A percentile compares a stretch with the other conserved stretches of the same genome.
These are phyloP conservation scores for Phaenicophaeus curvirostris DNA, from an alignment of 2,797 vertebrate genomes.

Conservation along the genomic window DNA sequence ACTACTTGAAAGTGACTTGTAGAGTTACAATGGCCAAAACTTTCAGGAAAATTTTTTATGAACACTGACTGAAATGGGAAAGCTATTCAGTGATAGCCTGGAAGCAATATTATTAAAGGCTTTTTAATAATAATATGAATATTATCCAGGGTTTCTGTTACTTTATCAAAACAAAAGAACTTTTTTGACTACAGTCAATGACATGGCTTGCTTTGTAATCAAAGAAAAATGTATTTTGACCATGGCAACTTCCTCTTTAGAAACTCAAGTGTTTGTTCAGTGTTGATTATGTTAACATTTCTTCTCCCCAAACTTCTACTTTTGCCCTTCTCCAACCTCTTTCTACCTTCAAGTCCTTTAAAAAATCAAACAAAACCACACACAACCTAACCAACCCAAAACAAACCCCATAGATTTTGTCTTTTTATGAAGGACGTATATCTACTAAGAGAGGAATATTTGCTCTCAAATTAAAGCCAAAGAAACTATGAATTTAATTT, in stretches of 20 bases:
- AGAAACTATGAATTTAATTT: not conserved
- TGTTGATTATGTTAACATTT: not conserved
- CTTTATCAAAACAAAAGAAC: not conserved
- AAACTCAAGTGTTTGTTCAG: not conserved
- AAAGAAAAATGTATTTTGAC: not conserved
- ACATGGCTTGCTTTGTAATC: not conserved
- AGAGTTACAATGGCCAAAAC: not conserved
- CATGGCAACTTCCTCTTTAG: not conserved
- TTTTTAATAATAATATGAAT: not conserved
- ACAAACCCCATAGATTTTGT: not conserved
- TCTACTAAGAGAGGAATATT: not conserved
- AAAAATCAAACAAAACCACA: not conserved
- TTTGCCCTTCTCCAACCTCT: not conserved
- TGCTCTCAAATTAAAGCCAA: not conserved
- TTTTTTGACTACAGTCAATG: not conserved
- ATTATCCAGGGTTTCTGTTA: not conserved
- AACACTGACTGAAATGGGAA: not conserved
- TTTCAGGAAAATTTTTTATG: not conserved
- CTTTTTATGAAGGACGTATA: not conserved
- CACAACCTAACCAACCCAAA: no score
- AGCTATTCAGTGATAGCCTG: not conserved
- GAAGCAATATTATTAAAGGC: not conserved
- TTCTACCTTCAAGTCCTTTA: not conserved
- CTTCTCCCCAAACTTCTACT: not conserved
- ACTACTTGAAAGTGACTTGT: not conserved